These are phyloP conservation scores for Triplophysa dalaica DNA, from an alignment of 2,113 vertebrate genomes.

Conservation along the genomic window DNA sequence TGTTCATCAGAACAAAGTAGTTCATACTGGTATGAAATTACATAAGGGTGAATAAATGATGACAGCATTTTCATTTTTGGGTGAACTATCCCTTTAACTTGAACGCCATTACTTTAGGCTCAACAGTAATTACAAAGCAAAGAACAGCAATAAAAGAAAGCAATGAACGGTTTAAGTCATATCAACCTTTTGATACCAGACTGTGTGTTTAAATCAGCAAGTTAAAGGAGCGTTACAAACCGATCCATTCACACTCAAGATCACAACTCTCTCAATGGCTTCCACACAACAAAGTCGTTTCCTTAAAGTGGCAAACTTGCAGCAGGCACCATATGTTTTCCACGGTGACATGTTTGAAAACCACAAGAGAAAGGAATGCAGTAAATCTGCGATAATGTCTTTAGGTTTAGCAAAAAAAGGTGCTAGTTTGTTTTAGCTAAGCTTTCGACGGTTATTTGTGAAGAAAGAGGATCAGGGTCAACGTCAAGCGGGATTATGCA, in stretches of 20 bases:
- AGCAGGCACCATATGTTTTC: neutral
- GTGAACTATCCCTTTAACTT: slow-evolving; percentile 35
- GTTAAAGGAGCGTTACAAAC: neutral
- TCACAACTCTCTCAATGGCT: neutral
- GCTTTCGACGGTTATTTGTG: slow-evolving; percentile 11
- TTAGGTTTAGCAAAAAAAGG: slow-evolving; percentile 11
- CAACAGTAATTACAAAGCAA: slow-evolving; percentile 54
- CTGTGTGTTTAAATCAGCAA: slow-evolving; percentile 17
- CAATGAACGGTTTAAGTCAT: slow-evolving; percentile 20
- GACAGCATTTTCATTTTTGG: no score
- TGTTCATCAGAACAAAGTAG: no score
- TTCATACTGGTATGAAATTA: no score
- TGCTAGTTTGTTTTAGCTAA: slow-evolving; percentile 19
- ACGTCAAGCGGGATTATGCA: slow-evolving; percentile 24
- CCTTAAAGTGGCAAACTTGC: neutral
- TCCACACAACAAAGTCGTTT: neutral
- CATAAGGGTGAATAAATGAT: no score
- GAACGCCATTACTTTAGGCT: slow-evolving; percentile 57
- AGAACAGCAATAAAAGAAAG: slow-evolving; percentile 19
- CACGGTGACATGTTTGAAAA: neutral
- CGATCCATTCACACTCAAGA: slow-evolving; percentile 6
- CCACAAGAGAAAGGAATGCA: neutral
- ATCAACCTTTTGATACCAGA: slow-evolving; percentile 19
- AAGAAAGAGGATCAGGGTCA: slow-evolving; percentile 5
- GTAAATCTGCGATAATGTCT: neutral